Conservation (phyloP, 2,797 vertebrate species). For the Oreochromis mossambicus region DNA sequence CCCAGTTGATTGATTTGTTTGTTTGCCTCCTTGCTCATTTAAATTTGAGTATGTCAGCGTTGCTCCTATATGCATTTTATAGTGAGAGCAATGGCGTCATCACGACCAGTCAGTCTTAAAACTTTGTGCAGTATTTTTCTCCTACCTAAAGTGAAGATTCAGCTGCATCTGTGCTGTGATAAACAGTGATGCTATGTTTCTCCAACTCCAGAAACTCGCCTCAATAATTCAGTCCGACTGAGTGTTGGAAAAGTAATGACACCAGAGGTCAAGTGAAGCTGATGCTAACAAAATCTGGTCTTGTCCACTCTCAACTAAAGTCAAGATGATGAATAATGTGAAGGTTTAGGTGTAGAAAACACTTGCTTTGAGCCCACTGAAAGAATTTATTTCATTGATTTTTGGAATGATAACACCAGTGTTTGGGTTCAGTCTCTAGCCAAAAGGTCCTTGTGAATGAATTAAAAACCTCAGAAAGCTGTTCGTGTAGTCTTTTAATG, state of each 20-base stretch:
- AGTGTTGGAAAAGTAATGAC: background rate
- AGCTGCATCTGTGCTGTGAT: background rate
- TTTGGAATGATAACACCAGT: background rate
- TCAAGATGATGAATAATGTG: background rate
- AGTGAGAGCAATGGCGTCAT: background rate
- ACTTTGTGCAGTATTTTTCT: background rate
- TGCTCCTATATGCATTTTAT: background rate
- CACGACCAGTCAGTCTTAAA: background rate
- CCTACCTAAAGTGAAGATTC: background rate
- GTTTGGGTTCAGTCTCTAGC: background rate
- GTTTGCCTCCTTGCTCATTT: background rate
- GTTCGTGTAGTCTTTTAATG: background rate
- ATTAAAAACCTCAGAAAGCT: background rate
- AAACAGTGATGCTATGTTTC: background rate
- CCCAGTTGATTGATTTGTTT: slow-evolving; percentile 14
- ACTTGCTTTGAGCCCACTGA: background rate
- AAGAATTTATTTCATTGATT: background rate
- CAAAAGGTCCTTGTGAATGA: background rate
- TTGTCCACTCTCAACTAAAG: background rate
- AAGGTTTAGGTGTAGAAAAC: background rate
- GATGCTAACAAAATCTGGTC: background rate
- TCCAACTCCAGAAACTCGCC: background rate
- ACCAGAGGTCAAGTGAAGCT: background rate
- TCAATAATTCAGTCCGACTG: background rate
- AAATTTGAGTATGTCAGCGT: background rate